phyloP scores from a whole-genome alignment of 2,888 invertebrate species.

The Macrosoma leucophasiata region DNA sequence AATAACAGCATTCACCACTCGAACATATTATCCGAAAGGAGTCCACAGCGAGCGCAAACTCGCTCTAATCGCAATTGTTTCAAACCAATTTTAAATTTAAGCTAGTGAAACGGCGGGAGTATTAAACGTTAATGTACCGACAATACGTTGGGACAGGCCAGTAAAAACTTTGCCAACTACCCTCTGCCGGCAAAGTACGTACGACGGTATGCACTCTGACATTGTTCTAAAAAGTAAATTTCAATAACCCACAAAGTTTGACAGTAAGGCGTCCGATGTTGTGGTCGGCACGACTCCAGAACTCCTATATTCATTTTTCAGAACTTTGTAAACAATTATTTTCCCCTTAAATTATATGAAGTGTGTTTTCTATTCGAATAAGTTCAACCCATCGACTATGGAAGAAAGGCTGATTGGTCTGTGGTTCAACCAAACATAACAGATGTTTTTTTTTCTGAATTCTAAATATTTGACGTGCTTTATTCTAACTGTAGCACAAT shows the following conservation, averaged over 20 bases:
- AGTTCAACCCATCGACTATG: slow-evolving; percentile 2
- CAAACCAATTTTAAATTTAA: slow-evolving; percentile 62
- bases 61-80: slow-evolving; percentile 53
- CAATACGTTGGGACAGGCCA: slow-evolving; percentile 58
- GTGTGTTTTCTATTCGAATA: slow-evolving; percentile 8
- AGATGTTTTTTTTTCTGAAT: too few species aligned
- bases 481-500: too few species aligned
- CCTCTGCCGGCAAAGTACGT: slow-evolving; percentile 42
- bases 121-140: slow-evolving; percentile 69
- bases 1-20: too few species aligned
- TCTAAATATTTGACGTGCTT: too few species aligned
- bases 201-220: slow-evolving; percentile 52
- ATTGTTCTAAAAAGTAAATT: slow-evolving; percentile 65
- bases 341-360: slow-evolving; percentile 8
- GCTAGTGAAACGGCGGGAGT: slow-evolving; percentile 46
- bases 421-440: too few species aligned
- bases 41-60: too few species aligned
- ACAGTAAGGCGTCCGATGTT: slow-evolving; percentile 18
- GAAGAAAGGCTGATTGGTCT: too few species aligned
- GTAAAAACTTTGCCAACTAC: slow-evolving; percentile 63
- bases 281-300: too few species aligned
- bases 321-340: too few species aligned
- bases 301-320: too few species aligned
- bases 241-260: slow-evolving; percentile 60
- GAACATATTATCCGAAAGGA: too few species aligned